Conservation (phyloP, 2,888 invertebrate genomes). For the Chirona hameri region DNA sequence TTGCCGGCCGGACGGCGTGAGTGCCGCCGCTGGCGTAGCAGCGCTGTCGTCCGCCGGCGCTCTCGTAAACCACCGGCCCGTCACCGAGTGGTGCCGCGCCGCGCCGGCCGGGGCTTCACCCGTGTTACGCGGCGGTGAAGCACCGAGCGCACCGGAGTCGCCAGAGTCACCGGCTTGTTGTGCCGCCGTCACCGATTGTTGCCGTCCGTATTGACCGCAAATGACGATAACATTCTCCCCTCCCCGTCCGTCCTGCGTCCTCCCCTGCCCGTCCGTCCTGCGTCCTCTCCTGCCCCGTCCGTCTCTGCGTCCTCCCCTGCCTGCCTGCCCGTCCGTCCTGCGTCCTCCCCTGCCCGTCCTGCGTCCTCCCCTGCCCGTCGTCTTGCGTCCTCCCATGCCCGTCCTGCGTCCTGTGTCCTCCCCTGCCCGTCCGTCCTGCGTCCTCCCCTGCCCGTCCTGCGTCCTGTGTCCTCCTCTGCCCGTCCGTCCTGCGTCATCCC, state of each 20-base stretch:
- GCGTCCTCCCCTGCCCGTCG: too few species aligned
- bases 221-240: background rate
- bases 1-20: too few species aligned
- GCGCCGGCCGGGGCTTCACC: background rate
- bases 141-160: background rate
- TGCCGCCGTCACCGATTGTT: background rate
- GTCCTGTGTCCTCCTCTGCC: too few species aligned
- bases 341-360: too few species aligned
- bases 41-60: background rate
- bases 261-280: background rate
- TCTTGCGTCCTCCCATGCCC: too few species aligned
- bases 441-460: too few species aligned
- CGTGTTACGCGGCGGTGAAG: background rate
- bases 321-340: too few species aligned
- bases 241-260: background rate
- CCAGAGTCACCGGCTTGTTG: background rate
- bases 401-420: too few species aligned
- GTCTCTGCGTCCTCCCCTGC: too few species aligned
- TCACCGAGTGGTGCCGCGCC: background rate
- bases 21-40: background rate
- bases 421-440: too few species aligned
- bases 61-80: background rate
- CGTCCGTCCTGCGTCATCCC: too few species aligned
- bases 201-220: background rate
- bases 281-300: too few species aligned